phyloP scores from a whole-genome alignment of 2,888 invertebrate genomes.

The Conomelus anceps region DNA sequence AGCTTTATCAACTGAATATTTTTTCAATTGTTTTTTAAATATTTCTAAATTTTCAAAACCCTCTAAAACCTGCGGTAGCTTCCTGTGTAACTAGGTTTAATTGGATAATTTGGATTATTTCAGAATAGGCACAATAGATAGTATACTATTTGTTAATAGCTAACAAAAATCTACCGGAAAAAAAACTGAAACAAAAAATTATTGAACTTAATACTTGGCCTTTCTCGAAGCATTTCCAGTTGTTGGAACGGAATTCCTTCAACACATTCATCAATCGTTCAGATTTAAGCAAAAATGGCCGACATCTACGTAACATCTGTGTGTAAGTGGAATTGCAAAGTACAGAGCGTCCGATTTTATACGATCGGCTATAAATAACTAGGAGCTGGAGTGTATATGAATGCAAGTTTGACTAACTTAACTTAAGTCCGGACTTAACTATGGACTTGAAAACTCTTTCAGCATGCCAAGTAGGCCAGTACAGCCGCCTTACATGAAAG shows the following conservation, averaged over 20 bases:
- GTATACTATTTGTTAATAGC: too few species aligned
- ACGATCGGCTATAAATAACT: neutral
- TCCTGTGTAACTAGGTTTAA: too few species aligned
- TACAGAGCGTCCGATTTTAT: neutral
- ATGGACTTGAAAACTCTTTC: neutral
- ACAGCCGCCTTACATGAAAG: neutral
- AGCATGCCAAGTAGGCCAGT: neutral
- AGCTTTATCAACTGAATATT: too few species aligned
- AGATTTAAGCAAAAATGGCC: neutral
- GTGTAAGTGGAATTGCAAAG: neutral
- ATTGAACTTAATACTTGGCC: too few species aligned
- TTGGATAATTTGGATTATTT: too few species aligned
- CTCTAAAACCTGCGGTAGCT: too few species aligned
- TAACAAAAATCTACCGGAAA: too few species aligned
- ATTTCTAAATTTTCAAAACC: too few species aligned
- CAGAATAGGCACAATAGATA: too few species aligned
- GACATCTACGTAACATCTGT: neutral
- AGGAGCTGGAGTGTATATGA: neutral
- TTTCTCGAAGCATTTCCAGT: neutral
- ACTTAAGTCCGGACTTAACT: neutral
- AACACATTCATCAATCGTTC: neutral
- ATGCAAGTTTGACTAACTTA: neutral
- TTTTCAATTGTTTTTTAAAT: too few species aligned
- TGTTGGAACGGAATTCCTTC: too few species aligned
- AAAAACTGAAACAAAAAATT: too few species aligned